These are phyloP conservation scores for Hipparchia sbordonii DNA, from an alignment of 2,888 invertebrate genomes.

Conservation along the genomic window DNA sequence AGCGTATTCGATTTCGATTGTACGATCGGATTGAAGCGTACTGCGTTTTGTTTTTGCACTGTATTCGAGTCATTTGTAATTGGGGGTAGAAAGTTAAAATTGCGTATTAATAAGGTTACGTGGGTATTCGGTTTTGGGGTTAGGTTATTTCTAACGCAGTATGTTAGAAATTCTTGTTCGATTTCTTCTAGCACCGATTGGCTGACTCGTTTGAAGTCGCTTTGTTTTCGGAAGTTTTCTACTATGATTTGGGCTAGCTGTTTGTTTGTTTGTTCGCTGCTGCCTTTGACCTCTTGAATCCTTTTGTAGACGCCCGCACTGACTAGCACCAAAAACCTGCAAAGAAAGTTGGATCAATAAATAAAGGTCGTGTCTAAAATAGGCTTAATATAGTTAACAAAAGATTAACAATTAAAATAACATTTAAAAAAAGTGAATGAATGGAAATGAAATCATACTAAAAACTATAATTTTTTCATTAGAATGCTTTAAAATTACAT, in stretches of 20 bases:
- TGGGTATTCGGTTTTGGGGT: slow-evolving; percentile 88
- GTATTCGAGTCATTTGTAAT: slow-evolving; percentile 65
- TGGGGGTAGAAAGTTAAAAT: slow-evolving; percentile 91
- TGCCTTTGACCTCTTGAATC: slow-evolving; percentile 88
- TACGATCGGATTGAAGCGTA: slow-evolving; percentile 85
- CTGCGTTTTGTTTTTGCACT: slow-evolving; percentile 47
- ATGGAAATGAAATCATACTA: too few relatives aligned
- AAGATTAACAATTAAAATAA: too few relatives aligned
- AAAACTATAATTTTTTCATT: too few relatives aligned
- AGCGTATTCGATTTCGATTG: slow-evolving; percentile 77
- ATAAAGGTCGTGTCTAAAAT: too few relatives aligned
- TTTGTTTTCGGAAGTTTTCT: slow-evolving; percentile 91
- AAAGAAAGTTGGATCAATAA: slow-evolving; percentile 38
- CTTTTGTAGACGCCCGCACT: slow-evolving; percentile 93
- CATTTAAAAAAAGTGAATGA: too few relatives aligned
- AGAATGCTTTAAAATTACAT: too few relatives aligned
- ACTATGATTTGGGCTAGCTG: slow-evolving; percentile 91
- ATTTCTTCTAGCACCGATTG: slow-evolving; percentile 93
- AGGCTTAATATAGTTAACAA: too few relatives aligned
- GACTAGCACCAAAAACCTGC: slow-evolving; percentile 91
- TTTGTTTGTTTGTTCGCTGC: slow-evolving; percentile 90
- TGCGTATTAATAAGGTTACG: slow-evolving; percentile 92
- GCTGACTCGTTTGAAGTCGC: slow-evolving; percentile 90
- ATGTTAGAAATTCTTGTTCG: slow-evolving; percentile 91
- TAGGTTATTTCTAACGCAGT: slow-evolving; percentile 83